phyloP scores from a whole-genome alignment of 2,888 invertebrate species.

The Drosophila meridionalis region DNA sequence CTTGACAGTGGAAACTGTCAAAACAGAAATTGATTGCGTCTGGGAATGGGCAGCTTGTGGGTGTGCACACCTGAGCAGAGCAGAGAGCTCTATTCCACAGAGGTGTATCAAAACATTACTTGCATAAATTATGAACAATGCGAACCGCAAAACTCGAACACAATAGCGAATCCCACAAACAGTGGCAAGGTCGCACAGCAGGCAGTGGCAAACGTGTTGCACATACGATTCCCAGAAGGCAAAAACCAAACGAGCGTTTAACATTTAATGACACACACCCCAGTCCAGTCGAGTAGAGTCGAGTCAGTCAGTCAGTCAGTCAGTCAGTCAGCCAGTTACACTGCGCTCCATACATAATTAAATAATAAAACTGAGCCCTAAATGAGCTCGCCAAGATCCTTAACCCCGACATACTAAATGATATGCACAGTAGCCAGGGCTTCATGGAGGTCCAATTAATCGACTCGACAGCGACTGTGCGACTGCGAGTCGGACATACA shows the following conservation, averaged over 20 bases:
- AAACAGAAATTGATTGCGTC: constrained; percentile 79
- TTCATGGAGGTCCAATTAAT: constrained; percentile 81
- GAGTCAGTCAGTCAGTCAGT: not conserved
- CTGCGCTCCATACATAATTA: constrained; percentile 41
- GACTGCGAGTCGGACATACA: constrained; percentile 75
- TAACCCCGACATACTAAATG: constrained; percentile 46
- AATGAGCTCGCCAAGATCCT: constrained; percentile 46
- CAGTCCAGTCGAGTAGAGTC: constrained; percentile 11
- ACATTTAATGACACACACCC: constrained; percentile 46
- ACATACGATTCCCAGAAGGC: constrained; percentile 52
- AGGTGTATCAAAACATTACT: constrained; percentile 74
- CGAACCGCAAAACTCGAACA: constrained; percentile 53
- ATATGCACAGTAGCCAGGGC: constrained; percentile 76
- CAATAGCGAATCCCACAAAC: constrained; percentile 42
- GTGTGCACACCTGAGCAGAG: constrained; percentile 46
- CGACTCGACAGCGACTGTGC: constrained; percentile 53
- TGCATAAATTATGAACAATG: constrained; percentile 72
- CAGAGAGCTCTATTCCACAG: not conserved
- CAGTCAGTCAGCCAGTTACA: constrained; percentile 5
- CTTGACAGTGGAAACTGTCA: constrained; percentile 72
- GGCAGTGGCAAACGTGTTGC: constrained; percentile 30
- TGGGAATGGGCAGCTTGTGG: constrained; percentile 59
- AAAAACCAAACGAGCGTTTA: constrained; percentile 19
- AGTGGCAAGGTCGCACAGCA: constrained; percentile 66
- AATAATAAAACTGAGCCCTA: constrained; percentile 62